A percentile compares a stretch with the other conserved stretches of the same genome.
phyloP scores from a whole-genome alignment of 2,888 invertebrate species.

The Ichneumoninae sp. region DNA sequence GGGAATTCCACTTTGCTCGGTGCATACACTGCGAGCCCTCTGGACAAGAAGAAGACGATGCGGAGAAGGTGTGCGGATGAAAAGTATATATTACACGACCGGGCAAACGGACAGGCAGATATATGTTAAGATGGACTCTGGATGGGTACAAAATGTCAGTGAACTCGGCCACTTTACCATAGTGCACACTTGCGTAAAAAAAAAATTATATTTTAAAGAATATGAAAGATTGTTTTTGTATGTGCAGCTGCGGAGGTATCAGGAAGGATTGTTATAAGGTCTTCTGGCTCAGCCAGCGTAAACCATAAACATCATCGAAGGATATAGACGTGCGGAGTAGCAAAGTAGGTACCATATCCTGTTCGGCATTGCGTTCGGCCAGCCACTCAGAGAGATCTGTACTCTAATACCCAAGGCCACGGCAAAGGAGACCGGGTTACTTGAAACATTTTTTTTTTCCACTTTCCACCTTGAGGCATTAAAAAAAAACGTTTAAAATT shows the following conservation, averaged over 20 bases:
- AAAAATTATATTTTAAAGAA: not conserved
- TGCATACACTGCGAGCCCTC: slow-evolving; percentile 8
- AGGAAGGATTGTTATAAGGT: not conserved
- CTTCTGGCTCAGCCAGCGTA: slow-evolving; percentile 1
- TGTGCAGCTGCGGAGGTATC: not conserved
- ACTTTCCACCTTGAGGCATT: not conserved
- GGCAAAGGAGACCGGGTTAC: not conserved
- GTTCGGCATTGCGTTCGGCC: slow-evolving; percentile 30
- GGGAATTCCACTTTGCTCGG: slow-evolving; percentile 64
- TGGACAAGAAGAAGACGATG: slow-evolving; percentile 29
- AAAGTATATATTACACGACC: not conserved
- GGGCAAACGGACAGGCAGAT: not conserved
- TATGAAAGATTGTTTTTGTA: not conserved
- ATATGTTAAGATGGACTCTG: not conserved
- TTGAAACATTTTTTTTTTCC: not conserved
- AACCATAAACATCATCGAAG: slow-evolving; percentile 44
- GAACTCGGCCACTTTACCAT: not conserved
- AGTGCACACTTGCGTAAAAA: not conserved
- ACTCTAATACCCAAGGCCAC: not conserved
- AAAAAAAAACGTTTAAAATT: not conserved
- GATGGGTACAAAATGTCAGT: not conserved
- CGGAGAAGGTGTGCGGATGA: not conserved
- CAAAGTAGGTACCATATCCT: slow-evolving; percentile 34
- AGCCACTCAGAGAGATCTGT: slow-evolving; percentile 5
- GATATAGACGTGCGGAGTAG: slow-evolving; percentile 40